Conservation (phyloP, 2,113 vertebrate species). For the Malurus elegans region DNA sequence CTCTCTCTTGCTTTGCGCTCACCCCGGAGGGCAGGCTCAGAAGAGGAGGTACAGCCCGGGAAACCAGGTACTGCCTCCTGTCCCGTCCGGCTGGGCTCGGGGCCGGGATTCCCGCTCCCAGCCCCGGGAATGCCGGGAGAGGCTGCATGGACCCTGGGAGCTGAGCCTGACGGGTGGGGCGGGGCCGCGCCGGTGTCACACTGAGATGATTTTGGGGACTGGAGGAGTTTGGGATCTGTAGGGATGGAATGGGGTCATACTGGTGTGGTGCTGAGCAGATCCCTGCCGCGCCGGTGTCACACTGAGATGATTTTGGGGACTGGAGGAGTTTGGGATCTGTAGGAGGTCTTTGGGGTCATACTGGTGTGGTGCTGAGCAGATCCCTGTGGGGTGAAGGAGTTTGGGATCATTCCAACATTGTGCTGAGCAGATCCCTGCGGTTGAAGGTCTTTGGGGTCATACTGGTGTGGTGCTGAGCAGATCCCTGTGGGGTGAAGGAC, state of each 20-base stretch:
- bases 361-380: background rate
- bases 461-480: background rate
- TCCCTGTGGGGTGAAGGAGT: background rate
- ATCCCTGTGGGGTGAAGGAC: background rate
- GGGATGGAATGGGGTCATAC: background rate
- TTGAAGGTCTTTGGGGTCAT: too few species aligned
- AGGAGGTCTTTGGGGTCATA: background rate
- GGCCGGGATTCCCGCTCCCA: background rate
- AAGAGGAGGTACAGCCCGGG: slow-evolving; percentile 94
- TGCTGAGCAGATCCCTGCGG: background rate
- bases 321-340: background rate
- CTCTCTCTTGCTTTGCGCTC: slow-evolving; percentile 70
- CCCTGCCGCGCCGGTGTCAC: too few species aligned
- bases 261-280: too few species aligned
- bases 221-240: background rate
- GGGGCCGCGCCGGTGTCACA: background rate
- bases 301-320: background rate
- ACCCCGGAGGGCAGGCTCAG: slow-evolving; percentile 84
- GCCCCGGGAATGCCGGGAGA: background rate
- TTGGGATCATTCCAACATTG: too few species aligned
- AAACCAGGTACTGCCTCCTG: slow-evolving; percentile 84
- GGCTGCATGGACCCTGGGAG: background rate
- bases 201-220: too few species aligned
- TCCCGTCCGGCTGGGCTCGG: rapidly evolving
- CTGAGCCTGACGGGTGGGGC: background rate